These are phyloP conservation scores for Drosophila busckii DNA, from an alignment of 1,140 invertebrate genomes.

Conservation along the genomic window DNA sequence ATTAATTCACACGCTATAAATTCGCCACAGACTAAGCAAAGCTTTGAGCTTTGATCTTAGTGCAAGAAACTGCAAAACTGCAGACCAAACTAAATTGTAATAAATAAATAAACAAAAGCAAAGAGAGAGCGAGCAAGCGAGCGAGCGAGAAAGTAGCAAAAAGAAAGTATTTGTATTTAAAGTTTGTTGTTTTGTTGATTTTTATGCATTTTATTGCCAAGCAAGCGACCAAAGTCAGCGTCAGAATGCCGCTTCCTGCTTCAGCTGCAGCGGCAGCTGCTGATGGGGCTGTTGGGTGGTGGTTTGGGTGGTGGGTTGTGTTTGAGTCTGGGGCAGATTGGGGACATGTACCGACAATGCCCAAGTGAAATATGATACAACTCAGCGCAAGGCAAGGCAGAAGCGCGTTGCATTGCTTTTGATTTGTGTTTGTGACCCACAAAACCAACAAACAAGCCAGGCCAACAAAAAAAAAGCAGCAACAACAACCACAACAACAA, in stretches of 20 bases:
- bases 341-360: conserved; percentile 30
- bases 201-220: conserved; percentile 54
- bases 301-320: too few species aligned
- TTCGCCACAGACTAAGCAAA: too few species aligned
- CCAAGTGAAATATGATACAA: conserved; percentile 73
- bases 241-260: too few species aligned
- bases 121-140: too few species aligned
- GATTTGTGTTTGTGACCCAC: conserved; percentile 70
- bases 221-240: too few species aligned
- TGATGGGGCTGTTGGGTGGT: too few species aligned
- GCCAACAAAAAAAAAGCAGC: conserved; percentile 23
- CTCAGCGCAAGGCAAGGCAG: conserved; percentile 20
- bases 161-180: conserved; percentile 54
- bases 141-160: conserved; percentile 4
- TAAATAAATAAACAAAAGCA: conserved; percentile 5
- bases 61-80: too few species aligned
- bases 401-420: conserved; percentile 57
- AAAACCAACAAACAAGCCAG: conserved; percentile 58
- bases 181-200: conserved; percentile 40
- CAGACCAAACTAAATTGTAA: too few species aligned
- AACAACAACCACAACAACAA: too few species aligned
- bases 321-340: neutral
- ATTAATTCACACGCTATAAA: too few species aligned
- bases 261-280: too few species aligned
- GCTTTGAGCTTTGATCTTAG: too few species aligned